phyloP scores from a whole-genome alignment of 37 sponge, comb jelly and placozoan genomes.

The Lycopodina hypogea region DNA sequence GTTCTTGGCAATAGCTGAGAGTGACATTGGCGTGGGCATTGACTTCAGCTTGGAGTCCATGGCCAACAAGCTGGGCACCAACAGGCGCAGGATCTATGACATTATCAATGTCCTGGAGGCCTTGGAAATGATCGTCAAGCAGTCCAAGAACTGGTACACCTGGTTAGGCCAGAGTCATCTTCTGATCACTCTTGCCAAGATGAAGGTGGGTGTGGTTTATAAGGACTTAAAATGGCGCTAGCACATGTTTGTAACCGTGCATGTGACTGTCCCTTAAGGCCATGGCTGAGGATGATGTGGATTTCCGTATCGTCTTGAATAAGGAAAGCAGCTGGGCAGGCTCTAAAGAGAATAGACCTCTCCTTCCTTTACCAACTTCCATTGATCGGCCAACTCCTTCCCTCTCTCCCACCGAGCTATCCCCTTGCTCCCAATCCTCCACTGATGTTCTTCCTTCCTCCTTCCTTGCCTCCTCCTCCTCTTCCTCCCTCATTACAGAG shows the following conservation, averaged over 20 bases:
- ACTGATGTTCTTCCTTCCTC: background rate
- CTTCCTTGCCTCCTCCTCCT: background rate
- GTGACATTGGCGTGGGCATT: slow-evolving; percentile 47
- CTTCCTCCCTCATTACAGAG: background rate
- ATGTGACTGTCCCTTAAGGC: slow-evolving; percentile 18
- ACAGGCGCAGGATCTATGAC: slow-evolving; percentile 86
- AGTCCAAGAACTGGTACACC: slow-evolving; percentile 80
- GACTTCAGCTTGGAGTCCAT: slow-evolving; percentile 73
- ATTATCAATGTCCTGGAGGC: slow-evolving; percentile 92
- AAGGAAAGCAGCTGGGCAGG: background rate
- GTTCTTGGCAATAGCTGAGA: slow-evolving; percentile 67
- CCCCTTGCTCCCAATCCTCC: background rate
- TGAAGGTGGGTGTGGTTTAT: slow-evolving; percentile 49
- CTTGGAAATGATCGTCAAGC: slow-evolving; percentile 79
- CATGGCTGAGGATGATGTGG: slow-evolving; percentile 59
- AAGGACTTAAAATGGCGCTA: background rate
- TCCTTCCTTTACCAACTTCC: background rate
- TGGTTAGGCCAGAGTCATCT: slow-evolving; percentile 73
- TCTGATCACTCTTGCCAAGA: slow-evolving; percentile 72
- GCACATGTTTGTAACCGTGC: background rate
- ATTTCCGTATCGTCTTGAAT: slow-evolving; percentile 30
- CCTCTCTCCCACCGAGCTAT: background rate
- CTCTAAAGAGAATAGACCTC: background rate
- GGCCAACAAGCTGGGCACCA: slow-evolving; percentile 61
- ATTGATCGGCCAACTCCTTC: background rate